Evolutionary conservation across 2,113 vertebrate species (phyloP), one percentile per base, ranked within the genome.

Genomic region (Pollachius pollachius): DNA sequence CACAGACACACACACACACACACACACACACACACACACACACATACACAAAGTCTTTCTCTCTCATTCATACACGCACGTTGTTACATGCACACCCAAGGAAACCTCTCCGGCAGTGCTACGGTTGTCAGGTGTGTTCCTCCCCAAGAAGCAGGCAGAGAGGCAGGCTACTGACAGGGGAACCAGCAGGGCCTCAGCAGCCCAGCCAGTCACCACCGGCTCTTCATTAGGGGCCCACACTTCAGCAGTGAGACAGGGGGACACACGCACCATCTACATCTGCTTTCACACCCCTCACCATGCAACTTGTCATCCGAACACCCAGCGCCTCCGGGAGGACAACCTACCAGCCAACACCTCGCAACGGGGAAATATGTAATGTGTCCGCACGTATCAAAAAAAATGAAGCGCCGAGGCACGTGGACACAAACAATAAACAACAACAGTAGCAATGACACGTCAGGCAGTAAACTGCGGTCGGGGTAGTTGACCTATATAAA

Each of bases 401-500:
- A 30, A 64, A 62, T 77, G 58, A 80, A 68, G 21, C 11, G 27
- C 56, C 58, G 23, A 52, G 71, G 65, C 57, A 61, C 58, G 75
- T 60, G 70, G 30, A 34, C 30, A 34, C 0, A 34, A 34, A 34
- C 30, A 34, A 34, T 34, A 4, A 34, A 34, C 30, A 34, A 34
- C 30, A 34, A 34, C 30, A 34, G 30, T 34, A 4, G 4, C 30
- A 34, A 4, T 34, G 6, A 34, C 30, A 34, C 70, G 66, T 67
- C 72, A 48, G 73, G 74, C 72, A 64, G 30, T 68, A 69, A 81
- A 73, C 68, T 78, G 78, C 74, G 70, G 71, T 81, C 83, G 76
- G 58, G 64, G 81, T 87, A 84, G 70, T 81, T 91, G 89, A 88
- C 90, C 89, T 86, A 91, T 81, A 88, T 89, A 88, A 84, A 80